phyloP scores from a whole-genome alignment of 2,113 vertebrate species.

The Calidris pygmaea region DNA sequence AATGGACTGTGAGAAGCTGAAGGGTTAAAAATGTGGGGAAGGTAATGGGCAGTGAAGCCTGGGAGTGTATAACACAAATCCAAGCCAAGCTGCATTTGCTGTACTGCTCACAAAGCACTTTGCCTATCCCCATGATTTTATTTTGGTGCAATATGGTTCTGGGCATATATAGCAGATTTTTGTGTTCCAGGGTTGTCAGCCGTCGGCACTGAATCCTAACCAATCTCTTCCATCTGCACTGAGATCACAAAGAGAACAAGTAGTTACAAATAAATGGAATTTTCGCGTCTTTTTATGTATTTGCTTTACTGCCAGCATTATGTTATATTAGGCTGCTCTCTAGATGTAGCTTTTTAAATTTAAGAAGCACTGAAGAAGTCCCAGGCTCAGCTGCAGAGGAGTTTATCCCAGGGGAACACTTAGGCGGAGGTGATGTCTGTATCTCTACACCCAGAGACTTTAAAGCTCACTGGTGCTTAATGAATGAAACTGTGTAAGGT shows the following conservation, averaged over 20 bases:
- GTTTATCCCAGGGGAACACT: neutral
- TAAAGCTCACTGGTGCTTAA: neutral
- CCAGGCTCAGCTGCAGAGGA: neutral
- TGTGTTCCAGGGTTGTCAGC: neutral
- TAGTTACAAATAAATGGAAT: slow-evolving; percentile 36
- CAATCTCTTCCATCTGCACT: neutral
- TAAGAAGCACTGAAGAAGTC: neutral
- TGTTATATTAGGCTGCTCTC: neutral
- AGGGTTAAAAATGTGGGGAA: neutral
- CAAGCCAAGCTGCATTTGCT: neutral
- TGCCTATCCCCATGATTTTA: neutral
- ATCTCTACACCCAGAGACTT: neutral
- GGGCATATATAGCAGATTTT: neutral
- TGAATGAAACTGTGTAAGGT: neutral
- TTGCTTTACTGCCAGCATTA: neutral
- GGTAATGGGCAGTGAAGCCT: neutral
- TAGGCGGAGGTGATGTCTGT: neutral
- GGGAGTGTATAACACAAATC: neutral
- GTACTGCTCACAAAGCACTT: neutral
- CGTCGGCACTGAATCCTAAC: neutral
- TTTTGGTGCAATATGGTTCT: neutral
- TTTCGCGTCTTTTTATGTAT: neutral
- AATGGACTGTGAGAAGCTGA: neutral
- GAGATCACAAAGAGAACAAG: slow-evolving; percentile 27
- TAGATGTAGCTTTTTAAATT: neutral